Evolutionary conservation across 2,113 vertebrate genomes (phyloP).

Genomic region (Chinchilla lanigera): DNA sequence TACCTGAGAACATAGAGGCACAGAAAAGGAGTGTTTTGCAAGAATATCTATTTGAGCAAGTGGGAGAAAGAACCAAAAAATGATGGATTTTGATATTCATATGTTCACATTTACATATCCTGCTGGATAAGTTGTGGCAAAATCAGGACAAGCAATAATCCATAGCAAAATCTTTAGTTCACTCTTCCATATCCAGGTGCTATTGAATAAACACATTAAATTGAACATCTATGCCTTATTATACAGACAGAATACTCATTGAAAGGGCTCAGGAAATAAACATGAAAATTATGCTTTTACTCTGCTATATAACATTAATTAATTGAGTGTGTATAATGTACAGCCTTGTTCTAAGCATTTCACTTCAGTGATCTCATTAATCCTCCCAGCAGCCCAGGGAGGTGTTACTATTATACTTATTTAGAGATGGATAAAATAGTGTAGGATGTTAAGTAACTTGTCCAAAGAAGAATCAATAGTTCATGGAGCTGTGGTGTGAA

Average conservation of each 20-base stretch:
- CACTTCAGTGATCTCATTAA: not conserved
- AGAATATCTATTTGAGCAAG: not conserved
- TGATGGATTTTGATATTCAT: not conserved
- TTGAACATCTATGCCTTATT: not conserved
- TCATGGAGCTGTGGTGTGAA: not conserved
- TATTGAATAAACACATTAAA: not conserved
- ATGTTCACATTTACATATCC: not conserved
- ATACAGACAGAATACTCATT: not conserved
- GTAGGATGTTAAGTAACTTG: not conserved
- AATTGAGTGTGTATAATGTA: not conserved
- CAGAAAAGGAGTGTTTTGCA: not conserved
- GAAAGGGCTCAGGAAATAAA: not conserved
- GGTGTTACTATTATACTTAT: not conserved
- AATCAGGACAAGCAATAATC: not conserved
- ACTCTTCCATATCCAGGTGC: not conserved
- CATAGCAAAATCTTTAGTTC: not conserved
- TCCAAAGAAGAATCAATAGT: slow-evolving; percentile 24
- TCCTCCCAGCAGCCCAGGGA: not conserved
- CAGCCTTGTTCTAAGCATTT: not conserved
- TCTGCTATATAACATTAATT: not conserved
- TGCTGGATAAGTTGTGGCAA: not conserved
- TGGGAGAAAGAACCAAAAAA: not conserved
- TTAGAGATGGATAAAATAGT: not conserved
- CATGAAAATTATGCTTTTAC: not conserved
- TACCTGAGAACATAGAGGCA: not conserved